phyloP scores from a whole-genome alignment of 2,888 invertebrate species.

The Lathronympha strigana region DNA sequence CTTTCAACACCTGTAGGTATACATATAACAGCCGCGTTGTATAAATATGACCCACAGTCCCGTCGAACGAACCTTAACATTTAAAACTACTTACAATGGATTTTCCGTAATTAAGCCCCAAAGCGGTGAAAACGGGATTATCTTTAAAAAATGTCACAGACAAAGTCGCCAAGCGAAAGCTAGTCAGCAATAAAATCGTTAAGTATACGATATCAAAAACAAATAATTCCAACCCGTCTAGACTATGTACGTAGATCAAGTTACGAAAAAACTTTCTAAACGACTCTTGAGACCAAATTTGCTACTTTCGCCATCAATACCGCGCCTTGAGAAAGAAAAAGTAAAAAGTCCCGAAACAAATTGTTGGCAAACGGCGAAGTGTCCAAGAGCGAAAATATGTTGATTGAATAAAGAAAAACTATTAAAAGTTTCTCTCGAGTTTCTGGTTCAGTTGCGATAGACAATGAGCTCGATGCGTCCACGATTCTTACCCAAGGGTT shows the following conservation, averaged over 20 bases:
- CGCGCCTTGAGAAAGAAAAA: conserved; percentile 69
- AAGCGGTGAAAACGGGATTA: no score
- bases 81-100: no score
- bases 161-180: no score
- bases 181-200: neutral
- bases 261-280: conserved; percentile 64
- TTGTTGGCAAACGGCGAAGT: conserved; percentile 81
- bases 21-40: no score
- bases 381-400: conserved; percentile 81
- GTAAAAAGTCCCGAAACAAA: conserved; percentile 79
- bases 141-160: no score
- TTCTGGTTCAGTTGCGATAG: conserved; percentile 70
- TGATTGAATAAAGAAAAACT: conserved; percentile 84
- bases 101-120: no score
- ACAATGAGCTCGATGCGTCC: conserved; percentile 66
- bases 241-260: conserved; percentile 58
- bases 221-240: conserved; percentile 62
- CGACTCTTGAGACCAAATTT: conserved; percentile 74
- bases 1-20: no score
- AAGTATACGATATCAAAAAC: conserved; percentile 47
- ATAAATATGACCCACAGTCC: no score
- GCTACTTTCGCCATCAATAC: conserved; percentile 64
- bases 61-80: no score
- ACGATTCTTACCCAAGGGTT: conserved; percentile 41
- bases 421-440: conserved; percentile 78